These are phyloP conservation scores for Brachyistius frenatus DNA, from an alignment of 2,113 vertebrate genomes.

Conservation along the genomic window DNA sequence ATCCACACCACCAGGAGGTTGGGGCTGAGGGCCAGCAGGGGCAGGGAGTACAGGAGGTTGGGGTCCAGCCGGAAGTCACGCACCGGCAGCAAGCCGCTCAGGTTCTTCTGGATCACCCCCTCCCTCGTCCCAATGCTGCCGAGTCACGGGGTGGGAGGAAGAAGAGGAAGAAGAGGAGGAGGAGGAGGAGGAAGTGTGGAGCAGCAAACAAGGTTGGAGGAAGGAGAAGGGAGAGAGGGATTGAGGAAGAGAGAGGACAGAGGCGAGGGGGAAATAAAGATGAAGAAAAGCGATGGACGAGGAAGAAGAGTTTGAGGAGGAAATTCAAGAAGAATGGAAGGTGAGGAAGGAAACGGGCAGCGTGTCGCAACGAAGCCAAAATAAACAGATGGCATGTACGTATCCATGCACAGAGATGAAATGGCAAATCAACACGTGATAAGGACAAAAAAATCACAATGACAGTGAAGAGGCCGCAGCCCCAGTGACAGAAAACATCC, in stretches of 20 bases:
- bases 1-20: conserved; percentile 99
- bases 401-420: conserved; percentile 27
- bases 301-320: background rate
- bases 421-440: conserved; percentile 53
- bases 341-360: background rate
- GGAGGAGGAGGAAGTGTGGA: conserved; percentile 20
- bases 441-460: conserved; percentile 12
- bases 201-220: conserved; percentile 2
- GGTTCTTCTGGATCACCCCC: conserved; percentile 99
- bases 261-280: background rate
- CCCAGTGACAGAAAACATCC: conserved; percentile 12
- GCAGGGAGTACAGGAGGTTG: conserved; percentile 97
- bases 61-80: conserved; percentile 97
- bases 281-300: conserved; percentile 11
- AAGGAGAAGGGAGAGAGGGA: background rate
- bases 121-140: conserved; percentile 98
- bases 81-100: conserved; percentile 97
- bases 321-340: background rate
- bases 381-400: conserved; percentile 45
- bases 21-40: conserved; percentile 96
- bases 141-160: conserved; percentile 65
- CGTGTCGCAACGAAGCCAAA: conserved; percentile 34
- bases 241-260: background rate
- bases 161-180: conserved; percentile 2
- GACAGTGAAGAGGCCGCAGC: conserved; percentile 16